Base-by-base conservation (phyloP, 2,888 invertebrate species). In the Psococerastis gibbosa region DNA sequence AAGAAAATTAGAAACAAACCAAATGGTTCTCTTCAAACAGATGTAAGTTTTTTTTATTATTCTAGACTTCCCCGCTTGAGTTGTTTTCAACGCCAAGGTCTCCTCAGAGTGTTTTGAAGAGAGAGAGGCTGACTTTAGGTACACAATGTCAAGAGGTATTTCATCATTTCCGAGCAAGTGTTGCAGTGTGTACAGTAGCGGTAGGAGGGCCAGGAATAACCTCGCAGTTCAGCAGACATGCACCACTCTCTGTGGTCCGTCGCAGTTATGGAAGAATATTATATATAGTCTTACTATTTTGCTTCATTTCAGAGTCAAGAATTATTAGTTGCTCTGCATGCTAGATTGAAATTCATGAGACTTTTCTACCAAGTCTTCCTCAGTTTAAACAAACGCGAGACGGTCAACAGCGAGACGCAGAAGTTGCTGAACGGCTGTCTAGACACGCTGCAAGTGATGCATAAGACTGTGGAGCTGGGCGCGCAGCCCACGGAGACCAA, bases 261-360 rank as follows among this genome's bases (percentile, higher is more conserved):
- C n/a, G n/a, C n/a, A n/a, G n/a, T n/a, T n/a, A n/a, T n/a, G n/a
- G n/a, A n/a, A n/a, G n/a, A n/a, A n/a, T n/a, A n/a, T n/a, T n/a
- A n/a, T n/a, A n/a, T n/a, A n/a, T n/a, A n/a, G n/a, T 27, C 11
- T 27, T 27, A 27, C 6, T 27, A 27, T 11, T 9, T 27, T 27
- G 6, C 11, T 9, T 27, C 46, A 52, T 56, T 55, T 41, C 49
- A 67, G 65, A 62, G 22, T 20, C 38, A 62, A 46, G 66, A 71
- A 50, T 71, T 74, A 46, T 68, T 73, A 54, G 63, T 73, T 47
- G 83, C 78, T 1, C 61, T 85, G 22, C 78, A 78, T 52, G 75
- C 81, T 13, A 71, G 95, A 48, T 73, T 94, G 43, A 79, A 85
- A 53, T 92, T 92, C 58, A 76, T 82, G 34, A 73, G 91, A 49